Evolutionary conservation across 53 echinoderm and acorn worm genomes (phyloP).

Genomic region (Holothuria leucospilota): DNA sequence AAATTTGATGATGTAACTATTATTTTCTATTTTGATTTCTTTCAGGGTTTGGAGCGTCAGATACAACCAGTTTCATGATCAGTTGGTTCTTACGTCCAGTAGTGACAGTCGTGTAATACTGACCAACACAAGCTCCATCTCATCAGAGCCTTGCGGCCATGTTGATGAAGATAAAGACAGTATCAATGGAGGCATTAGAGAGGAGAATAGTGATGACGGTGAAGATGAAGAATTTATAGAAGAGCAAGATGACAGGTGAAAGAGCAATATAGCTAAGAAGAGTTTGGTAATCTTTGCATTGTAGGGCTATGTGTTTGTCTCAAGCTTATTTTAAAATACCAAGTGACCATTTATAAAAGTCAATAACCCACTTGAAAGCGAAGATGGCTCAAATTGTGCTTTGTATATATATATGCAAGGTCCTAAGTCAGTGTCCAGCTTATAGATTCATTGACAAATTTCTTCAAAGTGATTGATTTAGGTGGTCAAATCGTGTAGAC

Average conservation of each 20-base stretch:
- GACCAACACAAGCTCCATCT: constrained; percentile 87
- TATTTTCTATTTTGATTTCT: not conserved
- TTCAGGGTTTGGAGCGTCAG: constrained; percentile 96
- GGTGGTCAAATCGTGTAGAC: too few species aligned
- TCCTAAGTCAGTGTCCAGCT: too few species aligned
- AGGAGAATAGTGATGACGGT: constrained; percentile 66
- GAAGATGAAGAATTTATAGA: constrained; percentile 60
- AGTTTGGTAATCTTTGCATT: too few species aligned
- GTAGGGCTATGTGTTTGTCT: too few species aligned
- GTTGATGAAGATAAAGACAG: constrained; percentile 85
- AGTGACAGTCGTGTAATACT: constrained; percentile 95
- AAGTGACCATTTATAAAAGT: too few species aligned
- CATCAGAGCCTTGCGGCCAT: constrained; percentile 92
- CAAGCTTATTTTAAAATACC: too few species aligned
- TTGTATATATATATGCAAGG: too few species aligned
- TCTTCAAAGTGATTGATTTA: too few species aligned
- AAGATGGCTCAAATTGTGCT: too few species aligned
- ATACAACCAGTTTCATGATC: constrained; percentile 99
- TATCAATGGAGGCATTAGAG: constrained; percentile 25
- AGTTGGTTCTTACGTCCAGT: constrained; percentile 90
- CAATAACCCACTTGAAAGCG: too few species aligned
- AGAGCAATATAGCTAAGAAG: too few species aligned
- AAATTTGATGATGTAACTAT: not conserved
- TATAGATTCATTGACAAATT: too few species aligned
- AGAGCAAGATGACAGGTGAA: constrained; percentile 23